A percentile compares a stretch with the other conserved stretches of the same genome.
Evolutionary conservation across 1,140 invertebrate genomes (phyloP).

Genomic region (Papilio aristodemus): DNA sequence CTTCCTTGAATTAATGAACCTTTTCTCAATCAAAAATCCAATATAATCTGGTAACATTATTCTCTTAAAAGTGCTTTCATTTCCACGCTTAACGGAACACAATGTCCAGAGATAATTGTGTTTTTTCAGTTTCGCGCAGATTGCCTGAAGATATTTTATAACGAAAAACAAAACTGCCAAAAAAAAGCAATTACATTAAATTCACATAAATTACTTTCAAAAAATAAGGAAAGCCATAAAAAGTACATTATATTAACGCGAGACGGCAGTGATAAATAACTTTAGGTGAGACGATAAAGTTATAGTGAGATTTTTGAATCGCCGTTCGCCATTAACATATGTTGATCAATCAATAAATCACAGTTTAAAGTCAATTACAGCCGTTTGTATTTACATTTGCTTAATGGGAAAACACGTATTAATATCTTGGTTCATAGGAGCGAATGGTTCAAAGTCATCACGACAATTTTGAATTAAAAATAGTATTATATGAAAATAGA

Average conservation of each 20-base stretch:
- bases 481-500: background rate
- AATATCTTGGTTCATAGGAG: background rate
- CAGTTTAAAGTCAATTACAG: slow-evolving; percentile 23
- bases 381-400: slow-evolving; percentile 27
- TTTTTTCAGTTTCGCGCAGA: slow-evolving; percentile 35
- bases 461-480: background rate
- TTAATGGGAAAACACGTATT: slow-evolving; percentile 25
- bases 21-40: too few species aligned
- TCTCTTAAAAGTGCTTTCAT: slow-evolving; percentile 1
- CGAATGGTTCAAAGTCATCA: background rate
- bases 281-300: slow-evolving; percentile 34
- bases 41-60: background rate
- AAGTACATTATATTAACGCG: slow-evolving; percentile 50
- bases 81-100: slow-evolving; percentile 19
- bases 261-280: slow-evolving; percentile 35
- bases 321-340: slow-evolving; percentile 23
- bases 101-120: slow-evolving; percentile 37
- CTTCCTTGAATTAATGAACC: too few species aligned
- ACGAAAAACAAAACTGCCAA: slow-evolving; percentile 41
- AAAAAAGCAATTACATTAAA: slow-evolving; percentile 56
- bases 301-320: slow-evolving; percentile 28
- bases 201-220: slow-evolving; percentile 53
- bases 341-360: slow-evolving; percentile 32
- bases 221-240: slow-evolving; percentile 52
- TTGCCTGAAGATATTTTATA: slow-evolving; percentile 43